Conservation (phyloP, 2,888 invertebrate genomes). For the Spialia ferax region DNA sequence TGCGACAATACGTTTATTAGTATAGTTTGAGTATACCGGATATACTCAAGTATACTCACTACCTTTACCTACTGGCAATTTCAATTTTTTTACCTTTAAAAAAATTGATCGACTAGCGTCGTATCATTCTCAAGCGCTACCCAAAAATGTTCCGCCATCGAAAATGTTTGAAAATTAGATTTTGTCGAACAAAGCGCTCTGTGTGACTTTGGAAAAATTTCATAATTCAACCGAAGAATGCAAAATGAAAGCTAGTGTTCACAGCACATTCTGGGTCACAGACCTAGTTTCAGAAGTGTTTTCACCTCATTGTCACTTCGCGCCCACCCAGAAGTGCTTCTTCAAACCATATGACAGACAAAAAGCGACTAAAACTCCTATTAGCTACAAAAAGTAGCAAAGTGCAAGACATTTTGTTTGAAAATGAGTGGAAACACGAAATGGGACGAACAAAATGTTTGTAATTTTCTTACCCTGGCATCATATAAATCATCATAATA, state of each 20-base stretch:
- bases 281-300: conserved; percentile 38
- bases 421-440: background rate
- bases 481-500: too few species aligned
- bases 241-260: conserved; percentile 35
- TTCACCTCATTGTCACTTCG: conserved; percentile 39
- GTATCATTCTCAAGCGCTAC: background rate
- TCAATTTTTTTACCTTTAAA: background rate
- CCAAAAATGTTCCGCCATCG: background rate
- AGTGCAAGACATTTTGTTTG: conserved; percentile 6
- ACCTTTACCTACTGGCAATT: too few species aligned
- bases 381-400: conserved; percentile 27
- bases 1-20: too few species aligned
- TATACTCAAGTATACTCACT: too few species aligned
- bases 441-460: background rate
- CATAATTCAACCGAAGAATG: conserved; percentile 38
- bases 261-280: conserved; percentile 36
- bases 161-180: conserved; percentile 24
- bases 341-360: conserved; percentile 38
- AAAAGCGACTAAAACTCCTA: conserved; percentile 36
- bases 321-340: conserved; percentile 30
- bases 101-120: background rate
- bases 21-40: too few species aligned
- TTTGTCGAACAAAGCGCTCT: conserved; percentile 24
- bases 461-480: background rate
- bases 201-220: conserved; percentile 34